These are phyloP conservation scores for Nyctibius grandis DNA, from an alignment of 2,797 vertebrate genomes.

Conservation along the genomic window DNA sequence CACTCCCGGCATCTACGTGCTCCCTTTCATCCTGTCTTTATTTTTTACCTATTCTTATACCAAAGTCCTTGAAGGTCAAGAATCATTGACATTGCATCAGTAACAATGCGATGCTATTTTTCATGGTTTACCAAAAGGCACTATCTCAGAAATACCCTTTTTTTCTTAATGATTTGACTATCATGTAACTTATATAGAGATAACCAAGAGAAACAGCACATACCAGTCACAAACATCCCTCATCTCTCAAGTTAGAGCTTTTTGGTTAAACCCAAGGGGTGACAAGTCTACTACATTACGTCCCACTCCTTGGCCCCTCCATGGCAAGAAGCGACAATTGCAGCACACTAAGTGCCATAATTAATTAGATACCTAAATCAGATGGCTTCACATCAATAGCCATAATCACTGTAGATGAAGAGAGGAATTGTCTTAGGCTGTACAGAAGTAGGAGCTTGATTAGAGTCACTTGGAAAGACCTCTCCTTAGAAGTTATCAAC, in stretches of 20 bases:
- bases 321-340: neutral
- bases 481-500: neutral
- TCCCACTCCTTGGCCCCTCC: neutral
- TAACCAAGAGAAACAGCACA: neutral
- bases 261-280: neutral
- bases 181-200: neutral
- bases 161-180: neutral
- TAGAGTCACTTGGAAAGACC: neutral
- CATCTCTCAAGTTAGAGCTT: neutral
- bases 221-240: neutral
- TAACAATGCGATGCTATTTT: neutral
- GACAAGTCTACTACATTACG: neutral
- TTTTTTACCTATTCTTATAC: neutral
- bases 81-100: neutral
- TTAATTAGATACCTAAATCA: neutral
- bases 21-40: neutral
- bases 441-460: neutral
- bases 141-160: neutral
- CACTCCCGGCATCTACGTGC: neutral
- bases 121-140: neutral
- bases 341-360: neutral
- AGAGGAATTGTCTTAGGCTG: neutral
- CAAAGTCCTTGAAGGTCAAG: neutral
- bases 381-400: accelerated
- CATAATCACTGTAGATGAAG: accelerated